A percentile compares a stretch with the other conserved stretches of the same genome.
phyloP scores from a whole-genome alignment of 2,797 vertebrate genomes.

The Sebastes reedi region DNA sequence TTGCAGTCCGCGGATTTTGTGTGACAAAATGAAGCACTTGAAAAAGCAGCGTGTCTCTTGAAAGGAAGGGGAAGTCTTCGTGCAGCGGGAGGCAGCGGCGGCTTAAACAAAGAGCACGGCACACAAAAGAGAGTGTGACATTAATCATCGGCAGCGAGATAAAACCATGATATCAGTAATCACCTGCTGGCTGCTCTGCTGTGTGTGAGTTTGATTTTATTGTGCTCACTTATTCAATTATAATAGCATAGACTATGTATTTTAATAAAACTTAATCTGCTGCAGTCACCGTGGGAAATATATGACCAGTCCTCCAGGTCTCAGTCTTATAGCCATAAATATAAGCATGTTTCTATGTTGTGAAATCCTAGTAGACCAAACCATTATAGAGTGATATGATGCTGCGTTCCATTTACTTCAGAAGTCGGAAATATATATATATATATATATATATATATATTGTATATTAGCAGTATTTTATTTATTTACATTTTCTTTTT shows the following conservation, averaged over 20 bases:
- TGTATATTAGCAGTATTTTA: no score
- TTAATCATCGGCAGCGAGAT: conserved; percentile 33
- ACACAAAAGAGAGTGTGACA: conserved; percentile 1
- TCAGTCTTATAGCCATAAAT: not conserved
- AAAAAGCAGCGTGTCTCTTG: conserved; percentile 25
- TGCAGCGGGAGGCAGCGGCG: conserved; percentile 10
- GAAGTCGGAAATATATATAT: not conserved
- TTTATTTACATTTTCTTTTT: no score
- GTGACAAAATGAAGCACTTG: conserved; percentile 30
- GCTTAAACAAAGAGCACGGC: conserved; percentile 15
- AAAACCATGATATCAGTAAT: conserved; percentile 33
- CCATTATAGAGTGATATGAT: not conserved
- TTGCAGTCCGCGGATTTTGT: conserved; percentile 18
- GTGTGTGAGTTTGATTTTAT: conserved; percentile 12
- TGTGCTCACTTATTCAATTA: conserved; percentile 25
- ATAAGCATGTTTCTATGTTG: not conserved
- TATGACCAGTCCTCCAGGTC: not conserved
- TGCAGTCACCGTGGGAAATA: not conserved
- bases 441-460: no score
- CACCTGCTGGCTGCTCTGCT: conserved; percentile 35
- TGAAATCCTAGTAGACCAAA: not conserved
- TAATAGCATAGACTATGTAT: not conserved
- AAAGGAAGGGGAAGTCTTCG: not conserved
- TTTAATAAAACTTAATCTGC: conserved; percentile 8
- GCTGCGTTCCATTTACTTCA: not conserved